Conservation (phyloP, 2,797 vertebrate genomes). For the Silurus lanzhouensis region DNA sequence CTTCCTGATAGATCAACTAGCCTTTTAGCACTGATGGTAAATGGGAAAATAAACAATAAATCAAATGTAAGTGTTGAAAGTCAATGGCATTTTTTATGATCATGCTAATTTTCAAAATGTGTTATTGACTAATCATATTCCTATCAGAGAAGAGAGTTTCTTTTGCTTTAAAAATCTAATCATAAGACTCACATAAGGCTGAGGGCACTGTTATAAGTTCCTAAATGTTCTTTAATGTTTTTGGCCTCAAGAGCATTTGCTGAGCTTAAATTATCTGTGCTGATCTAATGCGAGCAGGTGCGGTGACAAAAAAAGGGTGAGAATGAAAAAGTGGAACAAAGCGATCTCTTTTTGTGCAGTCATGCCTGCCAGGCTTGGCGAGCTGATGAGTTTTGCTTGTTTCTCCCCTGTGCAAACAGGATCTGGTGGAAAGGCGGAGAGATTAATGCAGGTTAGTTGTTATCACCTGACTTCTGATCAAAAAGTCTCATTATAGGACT, state of each 20-base stretch:
- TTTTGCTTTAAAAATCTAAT: constrained; percentile 29
- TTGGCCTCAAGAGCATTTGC: constrained; percentile 28
- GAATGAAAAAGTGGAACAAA: constrained; percentile 31
- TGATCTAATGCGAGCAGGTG: constrained; percentile 37
- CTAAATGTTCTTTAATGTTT: background rate
- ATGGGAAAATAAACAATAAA: background rate
- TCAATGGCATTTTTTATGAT: constrained; percentile 4
- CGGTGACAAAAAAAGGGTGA: constrained; percentile 13
- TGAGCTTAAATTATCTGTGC: constrained; percentile 39
- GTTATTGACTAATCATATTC: constrained; percentile 14
- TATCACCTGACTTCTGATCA: constrained; percentile 75
- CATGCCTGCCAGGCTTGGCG: constrained; percentile 37
- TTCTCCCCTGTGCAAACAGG: background rate
- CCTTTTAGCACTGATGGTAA: constrained; percentile 17
- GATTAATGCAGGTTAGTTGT: constrained; percentile 74
- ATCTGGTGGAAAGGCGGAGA: constrained; percentile 47
- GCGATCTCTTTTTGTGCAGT: constrained; percentile 36
- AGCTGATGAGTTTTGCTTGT: constrained; percentile 39
- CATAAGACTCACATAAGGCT: constrained; percentile 2
- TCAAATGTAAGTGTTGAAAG: background rate
- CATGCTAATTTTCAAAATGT: constrained; percentile 32
- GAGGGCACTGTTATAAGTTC: background rate
- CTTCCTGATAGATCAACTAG: constrained; percentile 6
- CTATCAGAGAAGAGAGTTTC: constrained; percentile 36
- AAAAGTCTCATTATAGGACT: constrained; percentile 67